phyloP scores from a whole-genome alignment of 2,797 vertebrate genomes.

The Gymnocypris eckloni region DNA sequence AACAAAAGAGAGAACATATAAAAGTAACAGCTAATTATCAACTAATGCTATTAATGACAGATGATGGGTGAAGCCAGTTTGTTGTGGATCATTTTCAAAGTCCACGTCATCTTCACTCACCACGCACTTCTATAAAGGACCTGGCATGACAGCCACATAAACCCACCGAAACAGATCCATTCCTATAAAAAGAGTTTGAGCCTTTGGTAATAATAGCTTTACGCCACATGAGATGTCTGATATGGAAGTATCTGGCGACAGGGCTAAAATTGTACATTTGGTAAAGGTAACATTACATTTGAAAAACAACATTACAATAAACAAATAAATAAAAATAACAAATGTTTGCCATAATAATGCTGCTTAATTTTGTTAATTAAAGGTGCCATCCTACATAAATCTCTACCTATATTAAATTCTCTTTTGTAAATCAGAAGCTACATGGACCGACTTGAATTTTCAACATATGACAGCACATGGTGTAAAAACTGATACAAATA shows the following conservation, averaged over 20 bases:
- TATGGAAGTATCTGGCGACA: conserved; percentile 66
- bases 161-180: conserved; percentile 57
- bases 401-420: background rate
- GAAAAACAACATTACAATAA: background rate
- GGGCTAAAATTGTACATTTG: conserved; percentile 69
- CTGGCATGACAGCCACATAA: conserved; percentile 57
- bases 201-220: conserved; percentile 75
- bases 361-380: background rate
- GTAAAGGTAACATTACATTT: conserved; percentile 30
- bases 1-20: background rate
- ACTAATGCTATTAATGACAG: conserved; percentile 10
- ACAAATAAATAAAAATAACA: background rate
- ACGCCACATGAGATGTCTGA: conserved; percentile 68
- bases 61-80: background rate
- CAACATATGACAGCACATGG: background rate
- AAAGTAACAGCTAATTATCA: background rate
- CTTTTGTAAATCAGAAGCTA: background rate
- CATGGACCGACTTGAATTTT: no score
- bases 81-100: conserved; percentile 1
- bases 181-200: conserved; percentile 56
- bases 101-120: conserved; percentile 25
- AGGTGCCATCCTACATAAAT: background rate
- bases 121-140: conserved; percentile 39
- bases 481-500: background rate
- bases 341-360: background rate